A percentile compares a stretch with the other conserved stretches of the same genome.
Conservation (phyloP, 2,888 invertebrate species). For the Eilema caniola region DNA sequence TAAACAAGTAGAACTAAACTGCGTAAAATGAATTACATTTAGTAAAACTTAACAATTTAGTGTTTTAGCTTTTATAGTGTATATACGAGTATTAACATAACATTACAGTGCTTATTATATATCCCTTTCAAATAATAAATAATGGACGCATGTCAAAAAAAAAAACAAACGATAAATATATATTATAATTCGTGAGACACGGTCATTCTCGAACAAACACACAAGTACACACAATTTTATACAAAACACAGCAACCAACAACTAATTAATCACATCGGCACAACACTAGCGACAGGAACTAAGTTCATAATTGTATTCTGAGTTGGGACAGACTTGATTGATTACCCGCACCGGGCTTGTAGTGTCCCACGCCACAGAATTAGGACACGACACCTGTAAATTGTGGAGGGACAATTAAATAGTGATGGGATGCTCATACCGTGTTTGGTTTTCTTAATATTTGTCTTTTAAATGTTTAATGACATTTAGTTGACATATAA, state of each 20-base stretch:
- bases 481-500: neutral
- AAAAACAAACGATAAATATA: neutral
- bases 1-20: no score
- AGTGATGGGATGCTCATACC: constrained; percentile 38
- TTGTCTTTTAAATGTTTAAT: constrained; percentile 12
- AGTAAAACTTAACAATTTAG: no score
- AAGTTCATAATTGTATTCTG: constrained; percentile 86
- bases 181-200: neutral
- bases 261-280: constrained; percentile 79
- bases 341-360: constrained; percentile 68
- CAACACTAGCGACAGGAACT: constrained; percentile 79
- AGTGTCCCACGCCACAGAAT: constrained; percentile 63
- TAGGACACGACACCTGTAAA: constrained; percentile 69
- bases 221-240: constrained; percentile 36
- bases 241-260: constrained; percentile 31
- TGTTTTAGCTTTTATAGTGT: no score
- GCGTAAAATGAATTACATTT: no score
- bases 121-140: neutral
- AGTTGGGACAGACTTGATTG: constrained; percentile 83
- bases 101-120: no score
- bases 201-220: constrained; percentile 12
- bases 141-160: neutral
- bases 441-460: constrained; percentile 30
- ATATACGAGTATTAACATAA: no score
- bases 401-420: constrained; percentile 50